Conservation (phyloP, 23 tunicate genomes). For the Trididemnum clinides region DNA sequence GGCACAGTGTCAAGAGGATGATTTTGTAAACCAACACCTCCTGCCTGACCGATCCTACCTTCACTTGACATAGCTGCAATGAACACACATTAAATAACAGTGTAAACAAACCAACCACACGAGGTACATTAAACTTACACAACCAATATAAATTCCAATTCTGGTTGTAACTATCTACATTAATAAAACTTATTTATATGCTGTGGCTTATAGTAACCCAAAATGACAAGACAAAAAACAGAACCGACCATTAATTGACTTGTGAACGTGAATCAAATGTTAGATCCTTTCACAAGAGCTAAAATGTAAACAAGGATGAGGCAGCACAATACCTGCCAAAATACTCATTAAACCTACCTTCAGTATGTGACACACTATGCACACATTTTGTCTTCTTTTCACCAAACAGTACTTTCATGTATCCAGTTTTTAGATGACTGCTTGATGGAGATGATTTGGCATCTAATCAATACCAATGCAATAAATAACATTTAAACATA, state of each 20-base stretch:
- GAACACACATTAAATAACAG: too few species aligned
- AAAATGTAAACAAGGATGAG: too few species aligned
- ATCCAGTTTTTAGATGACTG: slow-evolving; percentile 33
- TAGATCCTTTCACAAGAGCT: too few species aligned
- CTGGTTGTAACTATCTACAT: too few species aligned
- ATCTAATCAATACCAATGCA: too few species aligned
- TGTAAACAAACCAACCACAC: neutral
- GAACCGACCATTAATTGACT: too few species aligned
- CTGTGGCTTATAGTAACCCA: too few species aligned
- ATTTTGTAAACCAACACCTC: slow-evolving; percentile 67
- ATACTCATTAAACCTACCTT: slow-evolving; percentile 40
- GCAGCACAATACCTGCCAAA: too few species aligned
- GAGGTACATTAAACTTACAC: neutral
- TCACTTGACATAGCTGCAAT: slow-evolving; percentile 17
- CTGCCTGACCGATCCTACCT: slow-evolving; percentile 69
- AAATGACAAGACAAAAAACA: too few species aligned
- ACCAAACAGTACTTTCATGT: slow-evolving; percentile 67
- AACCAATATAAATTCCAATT: neutral
- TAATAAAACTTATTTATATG: too few species aligned
- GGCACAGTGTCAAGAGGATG: slow-evolving; percentile 86
- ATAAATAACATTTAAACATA: neutral
- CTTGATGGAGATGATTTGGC: slow-evolving; percentile 34
- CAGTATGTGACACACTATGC: slow-evolving; percentile 35
- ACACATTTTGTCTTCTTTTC: slow-evolving; percentile 76
- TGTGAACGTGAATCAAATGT: too few species aligned